Evolutionary conservation across 37 sponge, comb jelly and placozoan genomes (phyloP).

Genomic region (Amphimedon queenslandica): DNA sequence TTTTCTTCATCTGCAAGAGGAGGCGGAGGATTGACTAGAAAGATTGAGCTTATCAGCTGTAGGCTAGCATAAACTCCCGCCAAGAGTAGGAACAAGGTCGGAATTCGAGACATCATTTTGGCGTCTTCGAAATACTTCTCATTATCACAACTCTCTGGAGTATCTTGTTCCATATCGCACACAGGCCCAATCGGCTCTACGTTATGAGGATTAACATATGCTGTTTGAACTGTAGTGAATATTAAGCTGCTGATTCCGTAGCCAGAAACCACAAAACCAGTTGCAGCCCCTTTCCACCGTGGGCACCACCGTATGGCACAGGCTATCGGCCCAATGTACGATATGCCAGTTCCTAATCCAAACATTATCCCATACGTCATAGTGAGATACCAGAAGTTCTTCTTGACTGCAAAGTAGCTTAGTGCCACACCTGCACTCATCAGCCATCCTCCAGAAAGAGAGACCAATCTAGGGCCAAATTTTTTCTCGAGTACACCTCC

Average conservation of each 20-base stretch:
- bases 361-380: constrained; percentile 82
- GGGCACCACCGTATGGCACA: constrained; percentile 87
- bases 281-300: constrained; percentile 73
- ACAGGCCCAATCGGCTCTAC: neutral
- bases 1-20: neutral
- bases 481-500: constrained; percentile 74
- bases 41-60: constrained; percentile 63
- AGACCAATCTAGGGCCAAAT: constrained; percentile 71
- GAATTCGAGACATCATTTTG: constrained; percentile 61
- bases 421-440: constrained; percentile 53
- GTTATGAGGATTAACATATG: constrained; percentile 76
- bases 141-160: neutral
- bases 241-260: constrained; percentile 82
- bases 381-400: constrained; percentile 57
- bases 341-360: constrained; percentile 77
- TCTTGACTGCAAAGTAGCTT: constrained; percentile 36
- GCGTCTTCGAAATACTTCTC: constrained; percentile 40
- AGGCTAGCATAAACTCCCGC: constrained; percentile 59
- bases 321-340: constrained; percentile 70
- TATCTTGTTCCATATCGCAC: no score
- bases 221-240: constrained; percentile 63
- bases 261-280: constrained; percentile 83
- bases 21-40: constrained; percentile 61
- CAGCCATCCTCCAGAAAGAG: constrained; percentile 61
- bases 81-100: constrained; percentile 66